phyloP scores from a whole-genome alignment of 2,113 vertebrate species.

The Loxodonta africana region DNA sequence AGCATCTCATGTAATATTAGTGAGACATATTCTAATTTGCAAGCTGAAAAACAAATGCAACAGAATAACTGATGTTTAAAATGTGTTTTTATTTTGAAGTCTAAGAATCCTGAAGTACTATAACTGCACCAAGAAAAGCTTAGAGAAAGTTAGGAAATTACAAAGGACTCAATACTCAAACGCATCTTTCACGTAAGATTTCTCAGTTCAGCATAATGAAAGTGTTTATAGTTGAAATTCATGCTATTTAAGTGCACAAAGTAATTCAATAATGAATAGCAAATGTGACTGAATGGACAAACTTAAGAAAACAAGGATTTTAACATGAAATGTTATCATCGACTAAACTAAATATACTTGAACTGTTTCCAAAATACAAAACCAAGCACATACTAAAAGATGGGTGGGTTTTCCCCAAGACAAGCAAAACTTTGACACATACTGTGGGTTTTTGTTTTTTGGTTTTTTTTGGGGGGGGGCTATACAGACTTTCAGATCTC shows the following conservation, averaged over 20 bases:
- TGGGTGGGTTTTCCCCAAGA: constrained; percentile 38
- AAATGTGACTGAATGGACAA: neutral
- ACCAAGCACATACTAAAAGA: constrained; percentile 27
- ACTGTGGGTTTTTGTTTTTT: neutral
- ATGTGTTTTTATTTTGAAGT: constrained; percentile 66
- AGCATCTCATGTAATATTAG: constrained; percentile 46
- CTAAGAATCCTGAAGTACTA: neutral
- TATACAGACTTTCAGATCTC: constrained; percentile 22
- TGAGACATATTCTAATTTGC: constrained; percentile 18
- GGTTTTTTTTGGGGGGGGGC: neutral
- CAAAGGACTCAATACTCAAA: neutral
- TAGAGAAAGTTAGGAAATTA: constrained; percentile 26
- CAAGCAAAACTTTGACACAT: constrained; percentile 22
- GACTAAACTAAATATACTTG: constrained; percentile 47
- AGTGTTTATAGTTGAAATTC: neutral
- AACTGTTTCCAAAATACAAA: constrained; percentile 52
- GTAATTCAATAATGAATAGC: constrained; percentile 1
- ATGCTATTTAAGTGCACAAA: neutral
- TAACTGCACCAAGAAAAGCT: constrained; percentile 34
- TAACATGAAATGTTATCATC: constrained; percentile 26
- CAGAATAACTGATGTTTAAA: constrained; percentile 4
- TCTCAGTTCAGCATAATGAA: neutral
- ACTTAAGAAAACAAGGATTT: neutral
- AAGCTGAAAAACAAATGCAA: neutral
- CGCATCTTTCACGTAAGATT: neutral